Base-by-base conservation (phyloP, 2,797 vertebrate species). In the Semaprochilodus insignis region DNA sequence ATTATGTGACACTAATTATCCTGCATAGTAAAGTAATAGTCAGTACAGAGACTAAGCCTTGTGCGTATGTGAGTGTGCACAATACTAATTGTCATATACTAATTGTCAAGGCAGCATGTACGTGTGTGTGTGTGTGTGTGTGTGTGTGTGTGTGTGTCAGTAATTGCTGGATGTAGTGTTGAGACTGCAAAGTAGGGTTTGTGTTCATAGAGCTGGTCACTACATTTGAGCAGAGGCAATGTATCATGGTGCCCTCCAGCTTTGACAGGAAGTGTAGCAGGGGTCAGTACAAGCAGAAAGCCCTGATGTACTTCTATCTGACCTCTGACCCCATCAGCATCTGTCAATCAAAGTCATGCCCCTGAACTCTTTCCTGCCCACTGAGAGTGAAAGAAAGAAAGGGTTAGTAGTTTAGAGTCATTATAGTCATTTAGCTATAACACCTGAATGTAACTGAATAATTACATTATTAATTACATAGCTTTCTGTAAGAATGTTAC, bases 261-360 rank as follows among this genome's bases (percentile, higher is more conserved):
- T 75, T 19, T 85, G 87, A 90, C 87, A 88, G 84, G 60, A 79
- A 76, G 79, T 78, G 75, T 87, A 88, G 86, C 87, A 89, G 88
- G 89, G 87, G 85, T 79, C 84, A 89, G 80, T 88, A 89, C 90
- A 89, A 93, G 91, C 77, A 88, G 91, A 91, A 86, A 90, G 88
- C 91, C 89, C 90, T 92, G 94, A 94, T 89, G 77, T 88, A 93
- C 88, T 94, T 91, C 84, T 73, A 83, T 66, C 65, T 11, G 78
- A 88, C 81, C 85, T 86, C 65, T 83, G 86, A 92, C 85, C 90
- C 87, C 87, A 92, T 92, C 91, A 88, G 91, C 91, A 88, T 81
- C 82, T 88, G 85, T 83, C 88, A 88, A 80, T 86, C 89, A 88
- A 91, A 89, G 85, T 88, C 88, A 84, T 52, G 89, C 89, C 55